Evolutionary conservation across 2,888 invertebrate genomes (phyloP).

Genomic region (Agrochola macilenta): DNA sequence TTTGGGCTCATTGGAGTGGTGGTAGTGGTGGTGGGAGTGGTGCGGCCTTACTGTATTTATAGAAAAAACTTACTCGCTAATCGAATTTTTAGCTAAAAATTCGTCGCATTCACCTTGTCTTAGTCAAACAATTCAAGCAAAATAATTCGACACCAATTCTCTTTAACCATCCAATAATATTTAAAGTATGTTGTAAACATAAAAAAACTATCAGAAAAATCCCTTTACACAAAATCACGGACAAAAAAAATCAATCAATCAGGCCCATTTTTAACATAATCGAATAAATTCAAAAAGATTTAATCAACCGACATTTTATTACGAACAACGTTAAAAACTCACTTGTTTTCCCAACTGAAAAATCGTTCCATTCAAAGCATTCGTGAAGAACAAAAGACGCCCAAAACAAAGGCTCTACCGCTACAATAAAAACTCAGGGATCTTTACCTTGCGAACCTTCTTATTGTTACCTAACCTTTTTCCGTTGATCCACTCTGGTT

Average conservation of each 20-base stretch:
- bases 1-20: no score
- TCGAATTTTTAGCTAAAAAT: neutral
- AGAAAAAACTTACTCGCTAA: neutral
- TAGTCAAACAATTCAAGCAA: neutral
- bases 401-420: constrained; percentile 78
- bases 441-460: constrained; percentile 81
- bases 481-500: constrained; percentile 82
- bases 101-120: neutral
- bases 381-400: constrained; percentile 78
- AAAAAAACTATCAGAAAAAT: constrained; percentile 5
- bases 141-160: neutral
- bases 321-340: constrained; percentile 69
- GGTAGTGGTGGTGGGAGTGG: no score
- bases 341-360: constrained; percentile 80
- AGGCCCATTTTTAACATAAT: constrained; percentile 38
- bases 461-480: constrained; percentile 86
- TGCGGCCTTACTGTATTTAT: neutral
- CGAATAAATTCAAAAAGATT: constrained; percentile 48
- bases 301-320: constrained; percentile 63
- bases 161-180: constrained; percentile 6
- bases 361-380: constrained; percentile 81
- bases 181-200: neutral
- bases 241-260: constrained; percentile 45
- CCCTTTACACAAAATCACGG: constrained; percentile 5
- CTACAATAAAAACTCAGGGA: constrained; percentile 78